Conservation (phyloP, 2,113 vertebrate species). For the Takifugu bimaculatus region DNA sequence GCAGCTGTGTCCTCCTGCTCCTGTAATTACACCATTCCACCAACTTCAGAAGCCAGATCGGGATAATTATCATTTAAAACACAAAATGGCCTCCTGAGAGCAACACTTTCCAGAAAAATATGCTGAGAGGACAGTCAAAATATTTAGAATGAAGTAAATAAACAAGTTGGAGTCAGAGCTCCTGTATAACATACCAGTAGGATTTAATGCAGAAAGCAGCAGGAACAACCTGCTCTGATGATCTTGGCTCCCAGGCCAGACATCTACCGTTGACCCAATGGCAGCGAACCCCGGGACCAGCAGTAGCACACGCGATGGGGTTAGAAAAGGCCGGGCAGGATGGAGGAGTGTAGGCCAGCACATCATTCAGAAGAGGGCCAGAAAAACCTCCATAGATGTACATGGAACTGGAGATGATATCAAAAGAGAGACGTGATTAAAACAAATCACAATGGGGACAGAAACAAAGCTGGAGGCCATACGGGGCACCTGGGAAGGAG, state of each 20-base stretch:
- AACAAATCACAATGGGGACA: background rate
- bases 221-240: conserved; percentile 62
- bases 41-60: conserved; percentile 33
- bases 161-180: too few relatives aligned
- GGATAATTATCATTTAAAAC: conserved; percentile 24
- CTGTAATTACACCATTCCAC: conserved; percentile 49
- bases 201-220: conserved; percentile 76
- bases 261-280: conserved; percentile 75
- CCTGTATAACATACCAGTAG: conserved; percentile 59
- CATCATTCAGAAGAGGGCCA: conserved; percentile 83
- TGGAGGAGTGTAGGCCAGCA: conserved; percentile 78
- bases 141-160: background rate
- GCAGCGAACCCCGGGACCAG: conserved; percentile 77
- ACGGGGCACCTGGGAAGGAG: background rate
- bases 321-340: conserved; percentile 72
- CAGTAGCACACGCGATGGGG: conserved; percentile 50
- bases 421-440: background rate
- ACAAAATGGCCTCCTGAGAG: conserved; percentile 13
- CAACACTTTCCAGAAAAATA: background rate
- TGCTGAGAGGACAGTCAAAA: conserved; percentile 1
- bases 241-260: conserved; percentile 72
- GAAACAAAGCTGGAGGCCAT: background rate
- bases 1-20: conserved; percentile 51
- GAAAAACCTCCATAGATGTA: conserved; percentile 89
- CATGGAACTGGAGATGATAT: conserved; percentile 76